Conservation (phyloP, 2,888 invertebrate genomes). For the Drosophila prostipennis region DNA sequence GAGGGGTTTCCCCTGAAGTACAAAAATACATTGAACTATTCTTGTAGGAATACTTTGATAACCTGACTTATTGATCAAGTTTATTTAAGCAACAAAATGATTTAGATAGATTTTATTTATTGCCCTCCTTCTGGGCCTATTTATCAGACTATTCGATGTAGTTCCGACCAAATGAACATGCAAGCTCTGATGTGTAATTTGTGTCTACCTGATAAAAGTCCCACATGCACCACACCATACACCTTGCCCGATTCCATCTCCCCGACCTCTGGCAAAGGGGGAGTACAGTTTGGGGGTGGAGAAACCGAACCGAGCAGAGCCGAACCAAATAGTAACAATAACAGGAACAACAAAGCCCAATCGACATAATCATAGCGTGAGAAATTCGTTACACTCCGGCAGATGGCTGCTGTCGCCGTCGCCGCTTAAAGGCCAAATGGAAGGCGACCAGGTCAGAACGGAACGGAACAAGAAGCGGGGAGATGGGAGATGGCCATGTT, state of each 20-base stretch:
- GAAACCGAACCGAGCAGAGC: background rate
- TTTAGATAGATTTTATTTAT: background rate
- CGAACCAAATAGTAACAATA: constrained; percentile 58
- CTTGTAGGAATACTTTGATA: background rate
- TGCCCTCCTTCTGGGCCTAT: background rate
- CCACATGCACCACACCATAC: constrained; percentile 34
- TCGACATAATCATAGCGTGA: constrained; percentile 83
- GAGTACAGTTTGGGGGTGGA: constrained; percentile 3
- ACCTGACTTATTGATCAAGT: background rate
- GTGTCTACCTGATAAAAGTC: constrained; percentile 30
- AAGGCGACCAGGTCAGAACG: constrained; percentile 29
- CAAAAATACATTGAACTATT: too few relatives aligned
- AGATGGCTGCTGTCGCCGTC: constrained; percentile 72
- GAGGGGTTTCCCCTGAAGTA: too few relatives aligned
- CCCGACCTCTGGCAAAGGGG: background rate
- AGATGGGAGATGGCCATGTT: constrained; percentile 25
- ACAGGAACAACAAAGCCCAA: constrained; percentile 64
- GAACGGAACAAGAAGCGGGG: background rate
- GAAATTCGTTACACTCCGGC: constrained; percentile 82
- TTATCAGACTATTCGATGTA: constrained; percentile 8
- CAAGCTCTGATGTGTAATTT: constrained; percentile 33
- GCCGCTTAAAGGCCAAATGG: constrained; percentile 68
- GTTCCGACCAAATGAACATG: constrained; percentile 36
- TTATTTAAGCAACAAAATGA: background rate
- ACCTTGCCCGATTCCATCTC: constrained; percentile 55